Evolutionary conservation across 2,888 invertebrate species (phyloP).

Genomic region (Caenorhabditis drosophilae): DNA sequence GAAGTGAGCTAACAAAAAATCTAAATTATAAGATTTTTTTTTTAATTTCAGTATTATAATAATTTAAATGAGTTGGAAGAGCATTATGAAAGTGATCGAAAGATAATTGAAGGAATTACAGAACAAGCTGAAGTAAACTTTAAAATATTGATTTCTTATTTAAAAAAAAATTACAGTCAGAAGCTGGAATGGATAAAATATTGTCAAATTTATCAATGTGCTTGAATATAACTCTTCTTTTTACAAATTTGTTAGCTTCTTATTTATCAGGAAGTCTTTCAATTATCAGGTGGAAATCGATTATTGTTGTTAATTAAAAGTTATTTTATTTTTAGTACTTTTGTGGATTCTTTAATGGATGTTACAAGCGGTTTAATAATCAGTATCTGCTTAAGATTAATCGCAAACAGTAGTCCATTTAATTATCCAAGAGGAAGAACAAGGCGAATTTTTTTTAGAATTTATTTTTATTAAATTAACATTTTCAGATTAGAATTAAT

Average conservation of each 20-base stretch:
- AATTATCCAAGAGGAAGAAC: conserved; percentile 64
- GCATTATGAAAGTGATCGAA: conserved; percentile 42
- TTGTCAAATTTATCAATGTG: conserved; percentile 55
- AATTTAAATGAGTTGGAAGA: conserved; percentile 37
- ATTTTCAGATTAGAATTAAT: conserved; percentile 71
- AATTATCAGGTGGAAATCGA: no score
- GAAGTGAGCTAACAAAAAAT: conserved; percentile 5
- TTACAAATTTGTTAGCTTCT: conserved; percentile 69
- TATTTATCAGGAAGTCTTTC: no score
- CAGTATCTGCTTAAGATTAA: conserved; percentile 51
- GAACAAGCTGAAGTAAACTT: conserved; percentile 26
- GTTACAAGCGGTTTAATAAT: conserved; percentile 71
- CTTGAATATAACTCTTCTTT: conserved; percentile 60
- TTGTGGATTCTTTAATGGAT: conserved; percentile 72
- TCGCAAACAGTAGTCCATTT: conserved; percentile 61
- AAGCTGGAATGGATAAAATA: conserved; percentile 44
- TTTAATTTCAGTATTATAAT: conserved; percentile 49
- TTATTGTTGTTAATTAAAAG: no score
- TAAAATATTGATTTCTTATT: not conserved
- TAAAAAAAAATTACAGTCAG: conserved; percentile 21
- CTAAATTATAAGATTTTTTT: no score
- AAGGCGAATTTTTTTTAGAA: conserved; percentile 15
- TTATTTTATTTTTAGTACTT: conserved; percentile 72
- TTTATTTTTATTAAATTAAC: conserved; percentile 4
- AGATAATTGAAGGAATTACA: conserved; percentile 32